Percentiles rank a stretch among this genome's conserved stretches.
phyloP scores from a whole-genome alignment of 2,888 invertebrate species.

The Galeruca laticollis region DNA sequence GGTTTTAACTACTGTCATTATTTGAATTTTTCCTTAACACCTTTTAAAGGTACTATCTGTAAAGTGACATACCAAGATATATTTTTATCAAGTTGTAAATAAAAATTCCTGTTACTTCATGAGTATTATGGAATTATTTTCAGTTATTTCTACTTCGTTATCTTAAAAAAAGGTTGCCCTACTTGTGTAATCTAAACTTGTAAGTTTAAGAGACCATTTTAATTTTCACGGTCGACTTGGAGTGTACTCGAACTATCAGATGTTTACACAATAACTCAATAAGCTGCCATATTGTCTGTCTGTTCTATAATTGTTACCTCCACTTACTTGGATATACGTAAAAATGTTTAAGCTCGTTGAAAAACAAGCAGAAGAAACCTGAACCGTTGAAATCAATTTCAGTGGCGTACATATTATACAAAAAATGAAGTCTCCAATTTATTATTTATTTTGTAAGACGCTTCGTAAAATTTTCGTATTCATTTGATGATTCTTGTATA shows the following conservation, averaged over 20 bases:
- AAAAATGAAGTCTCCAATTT: too few relatives aligned
- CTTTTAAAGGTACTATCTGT: too few relatives aligned
- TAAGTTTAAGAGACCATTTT: not conserved
- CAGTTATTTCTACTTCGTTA: not conserved
- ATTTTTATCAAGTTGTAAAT: not conserved
- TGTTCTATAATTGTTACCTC: conserved; percentile 34
- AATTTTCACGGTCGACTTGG: conserved; percentile 9
- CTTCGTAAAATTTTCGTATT: not conserved
- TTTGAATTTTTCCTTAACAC: too few relatives aligned
- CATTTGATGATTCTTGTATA: not conserved
- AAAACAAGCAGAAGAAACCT: conserved; percentile 24
- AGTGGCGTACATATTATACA: not conserved
- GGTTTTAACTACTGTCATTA: too few relatives aligned
- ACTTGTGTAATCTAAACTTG: conserved; percentile 13
- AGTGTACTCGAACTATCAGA: conserved; percentile 10
- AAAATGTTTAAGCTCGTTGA: conserved; percentile 30
- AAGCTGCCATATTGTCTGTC: conserved; percentile 32
- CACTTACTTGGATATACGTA: conserved; percentile 20
- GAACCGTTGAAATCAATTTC: conserved; percentile 12
- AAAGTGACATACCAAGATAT: too few relatives aligned
- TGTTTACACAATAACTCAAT: conserved; percentile 38
- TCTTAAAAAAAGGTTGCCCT: not conserved
- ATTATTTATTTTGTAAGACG: too few relatives aligned
- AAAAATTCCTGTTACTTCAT: not conserved
- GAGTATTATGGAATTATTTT: not conserved